phyloP scores from a whole-genome alignment of 1,140 invertebrate genomes.

The Lordiphosa clarofinis region DNA sequence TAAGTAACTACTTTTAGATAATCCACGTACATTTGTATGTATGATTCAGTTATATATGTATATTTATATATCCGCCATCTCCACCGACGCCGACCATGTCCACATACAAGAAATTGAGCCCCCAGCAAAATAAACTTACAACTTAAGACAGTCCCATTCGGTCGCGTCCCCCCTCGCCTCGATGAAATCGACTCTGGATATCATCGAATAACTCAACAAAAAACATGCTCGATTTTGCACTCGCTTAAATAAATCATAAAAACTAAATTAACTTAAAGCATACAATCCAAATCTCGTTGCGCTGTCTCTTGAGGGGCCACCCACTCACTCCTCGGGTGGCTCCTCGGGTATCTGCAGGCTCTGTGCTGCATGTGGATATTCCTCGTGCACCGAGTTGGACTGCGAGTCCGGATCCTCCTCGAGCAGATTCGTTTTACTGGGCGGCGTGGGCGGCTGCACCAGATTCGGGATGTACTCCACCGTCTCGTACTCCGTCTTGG shows the following conservation, averaged over 20 bases:
- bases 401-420: constrained; percentile 69
- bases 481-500: constrained; percentile 72
- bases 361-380: constrained; percentile 71
- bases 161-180: constrained; percentile 2
- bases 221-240: constrained; percentile 36
- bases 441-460: constrained; percentile 38
- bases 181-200: constrained; percentile 28
- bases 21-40: constrained; percentile 48
- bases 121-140: constrained; percentile 56
- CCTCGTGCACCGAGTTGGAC: constrained; percentile 75
- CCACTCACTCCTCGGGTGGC: constrained; percentile 68
- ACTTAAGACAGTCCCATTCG: constrained; percentile 39
- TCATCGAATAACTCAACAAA: constrained; percentile 38
- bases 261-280: constrained; percentile 72
- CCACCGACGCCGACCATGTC: no score
- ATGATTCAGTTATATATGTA: constrained; percentile 43
- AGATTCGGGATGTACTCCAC: constrained; percentile 71
- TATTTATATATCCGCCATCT: constrained; percentile 7
- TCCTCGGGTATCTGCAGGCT: constrained; percentile 73
- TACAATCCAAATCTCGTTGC: constrained; percentile 54
- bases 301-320: constrained; percentile 6
- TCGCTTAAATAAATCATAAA: constrained; percentile 64
- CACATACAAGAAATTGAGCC: constrained; percentile 40
- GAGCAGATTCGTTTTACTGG: constrained; percentile 58
- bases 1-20: constrained; percentile 67